Percentiles rank a stretch among this genome's conserved stretches.
phyloP scores from a whole-genome alignment of 2,113 vertebrate species.

The Boulengeromyrus knoepffleri region DNA sequence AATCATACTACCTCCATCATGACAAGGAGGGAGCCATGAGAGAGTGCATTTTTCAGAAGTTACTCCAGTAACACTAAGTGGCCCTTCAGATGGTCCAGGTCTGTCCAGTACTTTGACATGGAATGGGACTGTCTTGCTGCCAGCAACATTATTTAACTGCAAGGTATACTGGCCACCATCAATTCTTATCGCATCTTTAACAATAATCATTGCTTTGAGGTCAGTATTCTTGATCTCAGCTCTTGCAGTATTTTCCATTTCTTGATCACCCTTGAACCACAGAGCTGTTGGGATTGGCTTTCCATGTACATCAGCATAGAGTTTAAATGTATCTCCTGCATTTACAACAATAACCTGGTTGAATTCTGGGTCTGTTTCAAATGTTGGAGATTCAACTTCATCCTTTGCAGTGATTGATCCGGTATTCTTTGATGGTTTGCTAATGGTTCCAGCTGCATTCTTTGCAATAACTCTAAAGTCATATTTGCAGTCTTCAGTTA shows the following conservation, averaged over 20 bases:
- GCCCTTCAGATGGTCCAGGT: slow-evolving; percentile 87
- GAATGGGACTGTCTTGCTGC: slow-evolving; percentile 80
- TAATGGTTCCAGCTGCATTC: slow-evolving; percentile 85
- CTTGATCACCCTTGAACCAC: slow-evolving; percentile 87
- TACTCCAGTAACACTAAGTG: slow-evolving; percentile 82
- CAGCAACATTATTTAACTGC: slow-evolving; percentile 87
- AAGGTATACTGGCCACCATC: slow-evolving; percentile 91
- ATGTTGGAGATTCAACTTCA: slow-evolving; percentile 86
- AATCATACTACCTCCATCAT: slow-evolving; percentile 90
- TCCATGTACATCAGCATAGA: slow-evolving; percentile 84
- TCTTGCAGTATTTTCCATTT: slow-evolving; percentile 86
- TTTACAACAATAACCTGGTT: slow-evolving; percentile 84
- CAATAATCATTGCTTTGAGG: slow-evolving; percentile 78
- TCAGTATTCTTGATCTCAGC: slow-evolving; percentile 87
- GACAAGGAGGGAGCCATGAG: slow-evolving; percentile 83
- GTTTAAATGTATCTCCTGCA: slow-evolving; percentile 86
- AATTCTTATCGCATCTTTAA: slow-evolving; percentile 91
- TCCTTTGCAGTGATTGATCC: slow-evolving; percentile 91
- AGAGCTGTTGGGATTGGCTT: slow-evolving; percentile 86
- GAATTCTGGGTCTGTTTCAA: slow-evolving; percentile 86
- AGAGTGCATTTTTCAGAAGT: slow-evolving; percentile 90
- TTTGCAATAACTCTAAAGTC: slow-evolving; percentile 95
- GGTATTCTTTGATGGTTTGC: slow-evolving; percentile 89
- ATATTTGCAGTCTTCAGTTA: slow-evolving; percentile 86
- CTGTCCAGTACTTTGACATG: slow-evolving; percentile 89